Conservation (phyloP, 1,140 invertebrate genomes). For the Diorhabda carinulata region DNA sequence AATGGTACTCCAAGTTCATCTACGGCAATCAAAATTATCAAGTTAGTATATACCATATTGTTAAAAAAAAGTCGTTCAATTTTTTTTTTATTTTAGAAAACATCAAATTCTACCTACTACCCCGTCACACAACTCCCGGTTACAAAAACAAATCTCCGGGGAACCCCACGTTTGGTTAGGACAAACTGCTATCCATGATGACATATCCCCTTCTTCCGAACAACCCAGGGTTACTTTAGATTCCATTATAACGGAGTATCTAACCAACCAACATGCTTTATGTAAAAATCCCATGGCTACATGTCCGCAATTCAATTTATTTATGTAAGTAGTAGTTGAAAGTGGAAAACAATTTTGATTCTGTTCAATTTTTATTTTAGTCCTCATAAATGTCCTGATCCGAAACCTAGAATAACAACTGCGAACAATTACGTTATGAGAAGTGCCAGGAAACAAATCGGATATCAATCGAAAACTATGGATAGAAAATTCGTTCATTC, state of each 20-base stretch:
- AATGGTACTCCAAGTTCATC: constrained; percentile 20
- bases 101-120: constrained; percentile 22
- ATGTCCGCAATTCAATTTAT: constrained; percentile 85
- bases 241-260: constrained; percentile 92
- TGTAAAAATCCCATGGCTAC: constrained; percentile 91
- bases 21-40: constrained; percentile 39
- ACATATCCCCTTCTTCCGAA: constrained; percentile 42
- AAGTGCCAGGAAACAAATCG: constrained; percentile 54
- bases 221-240: constrained; percentile 68
- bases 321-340: constrained; percentile 57
- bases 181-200: constrained; percentile 17
- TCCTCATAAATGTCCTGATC: constrained; percentile 91
- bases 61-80: background rate
- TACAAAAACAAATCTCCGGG: constrained; percentile 65
- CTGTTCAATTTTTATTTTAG: constrained; percentile 49
- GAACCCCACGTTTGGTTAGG: constrained; percentile 36
- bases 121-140: constrained; percentile 46
- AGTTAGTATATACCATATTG: constrained; percentile 22
- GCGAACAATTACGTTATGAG: constrained; percentile 70
- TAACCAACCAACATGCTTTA: constrained; percentile 91
- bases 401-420: constrained; percentile 65
- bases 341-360: background rate
- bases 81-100: constrained; percentile 27
- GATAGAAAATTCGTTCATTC: constrained; percentile 83
- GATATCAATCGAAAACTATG: constrained; percentile 57